Base-by-base conservation (phyloP, 2,888 invertebrate species). In the Myopa tessellatipennis region DNA sequence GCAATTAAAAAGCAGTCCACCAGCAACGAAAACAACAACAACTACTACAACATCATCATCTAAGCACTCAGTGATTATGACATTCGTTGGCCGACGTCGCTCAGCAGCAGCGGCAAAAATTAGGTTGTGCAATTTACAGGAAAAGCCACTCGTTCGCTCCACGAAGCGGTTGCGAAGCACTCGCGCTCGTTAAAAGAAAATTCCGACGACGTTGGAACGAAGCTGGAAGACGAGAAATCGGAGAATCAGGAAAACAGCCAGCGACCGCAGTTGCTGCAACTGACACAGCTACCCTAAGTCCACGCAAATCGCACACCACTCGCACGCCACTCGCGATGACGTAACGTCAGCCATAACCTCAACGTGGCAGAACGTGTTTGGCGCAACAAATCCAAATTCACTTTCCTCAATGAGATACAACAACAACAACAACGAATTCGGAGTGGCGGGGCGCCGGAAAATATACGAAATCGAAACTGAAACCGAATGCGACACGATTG, bases 321-420 rank as follows among this genome's bases (percentile, higher is more conserved):
- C 55, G 65, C 65, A 10, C 34, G 36, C n/a, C 18, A 40, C 40
- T 12, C 10, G 34, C 38, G 65, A 50, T 52, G 52, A 69, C 52
- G 52, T 34, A 69, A 69, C 69, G 8, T 50, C 14, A 69, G 69
- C 69, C 69, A 52, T 69, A 69, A 69, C 52, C 38, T 65, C 65
- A 12, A 61, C n/a, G 10, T 10, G n/a, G n/a, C 14, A 61, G 4
- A n/a, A 61, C 61, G 26, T 26, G 61, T 61, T 61, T 61, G 1
- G 3, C 61, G 5, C 61, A 61, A 61, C 8, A 61, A 26, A 61
- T 10, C 26, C 8, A 61, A 26, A 61, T 10, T 61, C 61, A 61
- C 18, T 26, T 26, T 61, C 10, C 61, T 61, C 18, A 4, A 4
- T 4, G 61, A 61, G 5, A 61, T 8, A 26, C n/a, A 8, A 61